phyloP scores from a whole-genome alignment of 2,797 vertebrate genomes.

The Chaenodraco wilsoni region DNA sequence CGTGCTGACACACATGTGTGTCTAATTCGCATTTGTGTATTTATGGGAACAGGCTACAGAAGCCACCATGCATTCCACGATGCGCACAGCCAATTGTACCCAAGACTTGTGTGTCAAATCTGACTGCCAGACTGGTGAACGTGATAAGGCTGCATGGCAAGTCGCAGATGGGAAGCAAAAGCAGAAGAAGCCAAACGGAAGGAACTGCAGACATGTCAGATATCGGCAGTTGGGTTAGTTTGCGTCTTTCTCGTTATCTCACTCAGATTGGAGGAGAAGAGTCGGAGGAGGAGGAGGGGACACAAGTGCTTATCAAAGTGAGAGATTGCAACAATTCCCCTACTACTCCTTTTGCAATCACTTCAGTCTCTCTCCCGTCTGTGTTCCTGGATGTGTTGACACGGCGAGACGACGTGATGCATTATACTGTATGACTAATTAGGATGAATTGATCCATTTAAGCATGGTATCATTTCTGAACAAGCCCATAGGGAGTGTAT shows the following conservation, averaged over 20 bases:
- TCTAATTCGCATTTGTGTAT: slow-evolving; percentile 74
- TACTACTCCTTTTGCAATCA: slow-evolving; percentile 73
- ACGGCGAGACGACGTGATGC: slow-evolving; percentile 70
- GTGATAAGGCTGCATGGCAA: slow-evolving; percentile 58
- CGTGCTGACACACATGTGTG: slow-evolving; percentile 68
- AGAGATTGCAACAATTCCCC: slow-evolving; percentile 77
- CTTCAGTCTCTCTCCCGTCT: slow-evolving; percentile 69
- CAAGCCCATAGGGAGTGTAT: slow-evolving; percentile 77
- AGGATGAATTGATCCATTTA: slow-evolving; percentile 83
- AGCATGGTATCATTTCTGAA: slow-evolving; percentile 79
- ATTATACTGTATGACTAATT: slow-evolving; percentile 82
- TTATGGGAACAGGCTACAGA: slow-evolving; percentile 61
- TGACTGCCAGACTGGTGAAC: slow-evolving; percentile 28
- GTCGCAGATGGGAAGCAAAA: slow-evolving; percentile 38
- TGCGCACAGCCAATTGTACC: slow-evolving; percentile 61
- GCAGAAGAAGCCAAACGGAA: slow-evolving; percentile 42
- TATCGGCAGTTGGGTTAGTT: slow-evolving; percentile 54
- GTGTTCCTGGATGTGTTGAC: slow-evolving; percentile 80
- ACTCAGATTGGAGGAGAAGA: slow-evolving; percentile 30
- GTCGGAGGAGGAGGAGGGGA: slow-evolving; percentile 38
- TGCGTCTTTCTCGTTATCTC: slow-evolving; percentile 56
- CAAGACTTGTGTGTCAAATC: slow-evolving; percentile 64
- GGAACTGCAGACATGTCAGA: slow-evolving; percentile 53
- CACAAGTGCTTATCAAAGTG: slow-evolving; percentile 76
- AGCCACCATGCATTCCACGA: slow-evolving; percentile 48